phyloP scores from a whole-genome alignment of 2,888 invertebrate species.

The Lordiphosa andalusiaca region DNA sequence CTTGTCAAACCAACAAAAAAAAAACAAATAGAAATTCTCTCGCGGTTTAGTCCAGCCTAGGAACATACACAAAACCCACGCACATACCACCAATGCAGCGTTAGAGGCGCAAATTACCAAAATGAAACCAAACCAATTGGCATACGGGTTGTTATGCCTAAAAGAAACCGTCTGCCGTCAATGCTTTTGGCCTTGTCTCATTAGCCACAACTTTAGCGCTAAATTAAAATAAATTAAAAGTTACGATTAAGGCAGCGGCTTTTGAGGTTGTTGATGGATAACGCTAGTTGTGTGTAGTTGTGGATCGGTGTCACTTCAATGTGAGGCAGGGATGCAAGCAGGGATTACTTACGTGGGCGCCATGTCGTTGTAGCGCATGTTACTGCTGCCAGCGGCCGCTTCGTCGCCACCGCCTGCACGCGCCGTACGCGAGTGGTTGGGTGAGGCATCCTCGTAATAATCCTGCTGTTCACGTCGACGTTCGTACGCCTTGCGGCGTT shows the following conservation, averaged over 20 bases:
- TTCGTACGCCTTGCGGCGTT: conserved; percentile 80
- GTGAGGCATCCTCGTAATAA: conserved; percentile 81
- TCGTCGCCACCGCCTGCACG: conserved; percentile 73
- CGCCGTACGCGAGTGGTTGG: conserved; percentile 76
- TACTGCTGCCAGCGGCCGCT: conserved; percentile 82
- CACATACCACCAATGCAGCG: conserved; percentile 23
- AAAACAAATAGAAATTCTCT: not conserved
- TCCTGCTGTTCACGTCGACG: conserved; percentile 80
- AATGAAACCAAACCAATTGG: conserved; percentile 50
- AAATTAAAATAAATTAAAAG: conserved; percentile 68
- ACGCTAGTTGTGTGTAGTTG: conserved; percentile 1
- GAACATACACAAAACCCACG: conserved; percentile 16
- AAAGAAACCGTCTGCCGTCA: conserved; percentile 80
- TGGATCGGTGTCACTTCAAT: conserved; percentile 4
- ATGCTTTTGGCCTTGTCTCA: conserved; percentile 80
- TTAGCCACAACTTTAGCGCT: conserved; percentile 78
- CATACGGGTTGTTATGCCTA: conserved; percentile 73
- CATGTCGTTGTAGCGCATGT: conserved; percentile 91
- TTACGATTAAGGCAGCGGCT: conserved; percentile 35
- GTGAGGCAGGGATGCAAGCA: not conserved
- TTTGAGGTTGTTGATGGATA: conserved; percentile 17
- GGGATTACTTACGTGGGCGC: conserved; percentile 89
- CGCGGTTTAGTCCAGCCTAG: conserved; percentile 3
- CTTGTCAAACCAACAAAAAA: no score
- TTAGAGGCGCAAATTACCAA: conserved; percentile 40